Base-by-base conservation (phyloP, 2,797 vertebrate genomes). In the Coregonus sp. region DNA sequence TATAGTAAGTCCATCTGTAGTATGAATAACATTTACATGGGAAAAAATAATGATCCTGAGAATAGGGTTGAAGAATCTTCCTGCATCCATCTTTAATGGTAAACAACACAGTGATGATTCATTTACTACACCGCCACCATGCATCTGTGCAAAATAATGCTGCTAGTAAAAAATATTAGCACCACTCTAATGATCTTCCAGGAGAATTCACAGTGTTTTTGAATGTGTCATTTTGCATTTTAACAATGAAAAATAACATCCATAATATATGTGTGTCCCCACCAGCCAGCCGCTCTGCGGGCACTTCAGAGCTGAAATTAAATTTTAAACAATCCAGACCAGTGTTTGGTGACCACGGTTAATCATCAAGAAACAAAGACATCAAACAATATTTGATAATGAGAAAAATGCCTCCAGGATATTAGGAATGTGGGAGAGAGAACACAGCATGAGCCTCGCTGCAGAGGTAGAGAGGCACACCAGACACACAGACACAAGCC, bases 331-430 rank as follows among this genome's bases (percentile, higher is more conserved):
- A 93, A 94, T 93, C 89, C 91, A 93, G 92, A 93, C 92, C 92
- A 87, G 87, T 91, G 91, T 94, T 93, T 93, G 93, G 89, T 91
- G 92, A 92, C 93, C 87, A 91, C 89, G 89, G 90, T 93, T 95
- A 92, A 95, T 94, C 94, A 94, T 93, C 92, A 91, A 89, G 90
- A 95, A 95, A 95, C 90, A 94, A 94, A 95, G 92, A 94, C 93
- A 94, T 94, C 93, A 94, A 47, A 94, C 92, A 91, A 93, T 95
- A 94, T 94, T 94, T 95, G 92, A 95, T 95, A 93, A 95, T 94
- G 93, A 95, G 92, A 93, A 93, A 93, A 93, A 94, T 94, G 92
- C 93, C 94, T 94, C 86, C 88, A 93, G 93, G 93, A 95, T 94
- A 94, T 94, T 92, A 91, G 91, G 79, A 89, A 88, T 84, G 86